Evolutionary conservation across 2,113 vertebrate genomes (phyloP).

Genomic region (Phrynosoma blainvillii): DNA sequence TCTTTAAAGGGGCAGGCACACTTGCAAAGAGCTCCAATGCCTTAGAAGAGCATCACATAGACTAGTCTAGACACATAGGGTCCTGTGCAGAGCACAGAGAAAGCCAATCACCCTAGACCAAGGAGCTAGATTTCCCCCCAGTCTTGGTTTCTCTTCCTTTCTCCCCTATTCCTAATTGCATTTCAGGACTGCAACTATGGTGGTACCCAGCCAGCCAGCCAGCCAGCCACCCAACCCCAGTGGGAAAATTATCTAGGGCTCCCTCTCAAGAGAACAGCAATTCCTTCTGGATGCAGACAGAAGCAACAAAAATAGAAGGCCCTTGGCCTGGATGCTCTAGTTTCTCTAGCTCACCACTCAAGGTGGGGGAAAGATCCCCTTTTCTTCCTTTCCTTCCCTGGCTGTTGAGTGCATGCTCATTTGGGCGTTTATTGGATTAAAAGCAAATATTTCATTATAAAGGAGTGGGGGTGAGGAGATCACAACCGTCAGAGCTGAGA

Average conservation of each 20-base stretch:
- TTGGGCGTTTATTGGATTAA: slow-evolving; percentile 39
- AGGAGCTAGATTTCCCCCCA: neutral
- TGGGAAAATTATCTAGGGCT: slow-evolving; percentile 6
- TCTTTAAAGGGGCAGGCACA: slow-evolving; percentile 45
- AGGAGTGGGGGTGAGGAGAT: slow-evolving; percentile 67
- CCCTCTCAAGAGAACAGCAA: neutral
- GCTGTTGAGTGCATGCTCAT: neutral
- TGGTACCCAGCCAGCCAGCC: neutral
- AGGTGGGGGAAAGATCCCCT: neutral
- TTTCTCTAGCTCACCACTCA: neutral
- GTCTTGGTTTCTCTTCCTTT: neutral
- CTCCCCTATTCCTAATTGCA: neutral
- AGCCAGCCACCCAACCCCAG: neutral
- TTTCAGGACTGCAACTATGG: neutral
- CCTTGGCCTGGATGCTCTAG: neutral
- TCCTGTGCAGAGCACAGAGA: neutral
- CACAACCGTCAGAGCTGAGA: slow-evolving; percentile 80
- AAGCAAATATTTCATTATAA: slow-evolving; percentile 81
- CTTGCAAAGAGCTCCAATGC: slow-evolving; percentile 20
- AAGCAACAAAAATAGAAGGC: slow-evolving; percentile 1
- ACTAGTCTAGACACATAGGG: neutral
- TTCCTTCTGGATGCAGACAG: neutral
- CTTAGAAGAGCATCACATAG: neutral
- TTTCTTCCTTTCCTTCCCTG: neutral
- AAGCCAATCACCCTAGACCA: neutral